Conservation (phyloP, 1,140 invertebrate genomes). For the Heliconius melpomene region DNA sequence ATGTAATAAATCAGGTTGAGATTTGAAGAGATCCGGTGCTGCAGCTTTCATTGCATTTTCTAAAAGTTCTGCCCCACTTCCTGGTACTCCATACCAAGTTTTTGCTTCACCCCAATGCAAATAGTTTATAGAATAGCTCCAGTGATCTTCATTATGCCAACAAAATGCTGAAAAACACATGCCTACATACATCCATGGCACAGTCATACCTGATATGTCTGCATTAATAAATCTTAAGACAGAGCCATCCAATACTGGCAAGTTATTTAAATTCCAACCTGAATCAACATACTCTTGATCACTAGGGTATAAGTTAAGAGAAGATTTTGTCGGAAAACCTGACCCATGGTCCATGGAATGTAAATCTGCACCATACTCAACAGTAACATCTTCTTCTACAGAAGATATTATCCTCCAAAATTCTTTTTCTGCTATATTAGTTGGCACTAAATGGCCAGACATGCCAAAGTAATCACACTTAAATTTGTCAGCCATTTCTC, state of each 20-base stretch:
- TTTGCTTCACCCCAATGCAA: slow-evolving; percentile 97
- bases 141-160: slow-evolving; percentile 99
- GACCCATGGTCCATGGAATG: slow-evolving; percentile 99
- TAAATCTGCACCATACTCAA: slow-evolving; percentile 99
- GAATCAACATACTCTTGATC: slow-evolving; percentile 96
- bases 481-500: slow-evolving; percentile 99
- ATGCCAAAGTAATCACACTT: slow-evolving; percentile 99
- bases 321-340: slow-evolving; percentile 97
- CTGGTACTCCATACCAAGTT: slow-evolving; percentile 98
- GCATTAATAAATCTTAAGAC: slow-evolving; percentile 98
- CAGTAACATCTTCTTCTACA: slow-evolving; percentile 98
- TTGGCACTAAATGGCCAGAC: slow-evolving; percentile 91
- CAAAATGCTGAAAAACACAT: slow-evolving; percentile 99
- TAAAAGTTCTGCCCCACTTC: slow-evolving; percentile 94
- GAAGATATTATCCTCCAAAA: slow-evolving; percentile 99
- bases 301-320: slow-evolving; percentile 87
- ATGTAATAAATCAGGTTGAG: slow-evolving; percentile 97
- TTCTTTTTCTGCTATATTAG: slow-evolving; percentile 94
- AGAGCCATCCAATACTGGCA: slow-evolving; percentile 95
- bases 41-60: slow-evolving; percentile 97
- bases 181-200: slow-evolving; percentile 99
- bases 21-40: slow-evolving; percentile 98
- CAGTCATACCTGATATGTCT: slow-evolving; percentile 99
- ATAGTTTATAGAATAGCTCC: slow-evolving; percentile 99
- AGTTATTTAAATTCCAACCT: slow-evolving; percentile 99